These are phyloP conservation scores for Ophion obscuratus DNA, from an alignment of 2,888 invertebrate species.

Conservation along the genomic window DNA sequence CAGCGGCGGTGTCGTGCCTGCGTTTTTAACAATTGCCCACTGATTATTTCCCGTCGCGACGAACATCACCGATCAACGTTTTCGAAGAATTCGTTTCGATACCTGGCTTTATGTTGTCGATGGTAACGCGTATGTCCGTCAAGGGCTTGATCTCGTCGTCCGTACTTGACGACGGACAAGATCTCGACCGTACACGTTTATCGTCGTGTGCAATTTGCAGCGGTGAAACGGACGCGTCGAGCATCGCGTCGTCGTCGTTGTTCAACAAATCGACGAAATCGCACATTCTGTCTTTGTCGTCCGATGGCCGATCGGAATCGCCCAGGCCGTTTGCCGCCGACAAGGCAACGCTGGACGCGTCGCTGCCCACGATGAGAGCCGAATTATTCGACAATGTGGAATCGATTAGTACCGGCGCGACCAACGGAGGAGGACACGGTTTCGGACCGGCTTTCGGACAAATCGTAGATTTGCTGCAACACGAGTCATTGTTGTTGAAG, in stretches of 20 bases:
- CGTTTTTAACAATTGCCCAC: background rate
- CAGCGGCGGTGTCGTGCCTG: slow-evolving; percentile 88
- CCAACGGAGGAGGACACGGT: background rate
- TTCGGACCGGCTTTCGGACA: background rate
- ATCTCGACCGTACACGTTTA: background rate
- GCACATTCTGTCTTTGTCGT: slow-evolving; percentile 34
- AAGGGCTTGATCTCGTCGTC: slow-evolving; percentile 85
- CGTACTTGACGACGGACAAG: slow-evolving; percentile 48
- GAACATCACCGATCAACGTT: background rate
- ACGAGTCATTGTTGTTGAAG: background rate
- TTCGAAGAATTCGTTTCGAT: slow-evolving; percentile 26
- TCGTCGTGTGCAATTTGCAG: slow-evolving; percentile 25
- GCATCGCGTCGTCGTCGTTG: slow-evolving; percentile 66
- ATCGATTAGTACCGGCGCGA: slow-evolving; percentile 10
- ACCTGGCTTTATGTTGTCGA: slow-evolving; percentile 92
- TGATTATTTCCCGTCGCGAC: background rate
- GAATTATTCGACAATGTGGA: slow-evolving; percentile 1
- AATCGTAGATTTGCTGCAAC: background rate
- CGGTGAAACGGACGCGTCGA: slow-evolving; percentile 47
- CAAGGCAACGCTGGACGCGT: background rate
- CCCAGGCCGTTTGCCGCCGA: slow-evolving; percentile 34
- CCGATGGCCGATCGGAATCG: slow-evolving; percentile 18
- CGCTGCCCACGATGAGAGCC: background rate
- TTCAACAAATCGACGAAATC: slow-evolving; percentile 60
- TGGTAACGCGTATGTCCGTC: slow-evolving; percentile 90